Evolutionary conservation across 92 coral and sea anemone genomes (phyloP), one percentile per base, ranked within the genome.

Genomic region (Actinostola sp.): DNA sequence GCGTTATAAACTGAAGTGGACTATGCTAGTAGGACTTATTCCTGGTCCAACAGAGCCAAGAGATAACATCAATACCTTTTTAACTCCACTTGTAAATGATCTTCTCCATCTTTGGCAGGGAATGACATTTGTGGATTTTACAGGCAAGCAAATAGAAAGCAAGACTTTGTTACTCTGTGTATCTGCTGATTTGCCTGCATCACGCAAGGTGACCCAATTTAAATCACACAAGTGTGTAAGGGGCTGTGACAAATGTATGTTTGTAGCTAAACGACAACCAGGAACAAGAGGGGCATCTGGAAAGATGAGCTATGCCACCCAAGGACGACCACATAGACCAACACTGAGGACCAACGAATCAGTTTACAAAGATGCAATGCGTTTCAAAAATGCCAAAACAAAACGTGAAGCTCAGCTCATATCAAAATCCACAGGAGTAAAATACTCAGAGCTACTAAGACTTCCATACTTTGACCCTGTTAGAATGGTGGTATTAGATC

Each of bases 241-340:
- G 38, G 67, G 80, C 2, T 73, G 86, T 53, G 72, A 81, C 64
- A 81, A 81, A 30, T 81, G 86, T 44, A 26, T 38, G n/a, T 71
- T 62, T 45, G 48, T 44, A 33, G 86, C 86, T 26, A 57, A 44
- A 49, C 71, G 75, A 44, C 69, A 81, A 68, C 86, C 76, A 24
- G 86, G 81, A 8, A 73, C 81, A 28, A 59, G 45, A 44, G 81
- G 85, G 12, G 79, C 85, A 19, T 71, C 74, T 1, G 79, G 79
- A 5, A 71, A 70, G 57, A 62, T 79, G 85, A 70, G 72, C 13
- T 79, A 32, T 53, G 33, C 36, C 2, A 80, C 79, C 16, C 38
- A 52, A 12, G 21, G 21, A 23, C 27, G 30, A 8, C 59, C 59
- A 2, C 19, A 43, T 35, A 20, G 63, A 19, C 66, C 85, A 48